Evolutionary conservation across 1,140 invertebrate species (phyloP), one percentile per base, ranked within the genome.

Genomic region (Drosophila orena): DNA sequence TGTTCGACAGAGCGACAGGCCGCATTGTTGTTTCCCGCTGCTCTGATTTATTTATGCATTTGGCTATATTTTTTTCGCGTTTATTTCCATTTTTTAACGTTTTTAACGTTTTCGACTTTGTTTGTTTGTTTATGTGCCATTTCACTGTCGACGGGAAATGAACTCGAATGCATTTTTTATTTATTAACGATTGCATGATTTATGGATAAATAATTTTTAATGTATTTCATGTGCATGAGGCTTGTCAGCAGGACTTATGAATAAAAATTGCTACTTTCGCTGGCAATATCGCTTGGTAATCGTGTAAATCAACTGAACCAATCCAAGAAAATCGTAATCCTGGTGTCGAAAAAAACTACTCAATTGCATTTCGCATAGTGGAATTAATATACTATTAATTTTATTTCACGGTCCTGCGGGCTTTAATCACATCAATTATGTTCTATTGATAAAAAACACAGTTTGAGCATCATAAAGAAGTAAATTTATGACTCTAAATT

Each of bases 181-280:
- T 86, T 86, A 86, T 86, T 78, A 86, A 86, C 72, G 81, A 77
- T 44, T 75, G 57, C 74, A 86, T 86, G 81, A 86, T 86, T 86
- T 86, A 86, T 86, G 81, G 60, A 75, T 66, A 81, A 81, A 86
- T 86, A 86, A 86, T 86, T 86, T 76, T 79, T 77, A 84, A 86
- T 86, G 65, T 43, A 59, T 75, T 78, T 71, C 73, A 42, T 65
- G 54, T 52, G 42, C 44, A 74, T 68, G 50, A 35, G 56, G 46
- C 52, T 56, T 73, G 74, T 73, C 77, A 66, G 49, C 69, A 49
- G 50, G 60, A 64, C 58, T 77, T 66, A 58, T 61, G 53, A 68
- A 70, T 58, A 71, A 71, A 71, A 52, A 35, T 71, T 38, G 12
- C 20, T 14, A 37, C 35, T 62, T 40, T 17, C 35, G 57, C 58